phyloP scores from a whole-genome alignment of 2,888 invertebrate genomes.

The Drosophila paramelanica region DNA sequence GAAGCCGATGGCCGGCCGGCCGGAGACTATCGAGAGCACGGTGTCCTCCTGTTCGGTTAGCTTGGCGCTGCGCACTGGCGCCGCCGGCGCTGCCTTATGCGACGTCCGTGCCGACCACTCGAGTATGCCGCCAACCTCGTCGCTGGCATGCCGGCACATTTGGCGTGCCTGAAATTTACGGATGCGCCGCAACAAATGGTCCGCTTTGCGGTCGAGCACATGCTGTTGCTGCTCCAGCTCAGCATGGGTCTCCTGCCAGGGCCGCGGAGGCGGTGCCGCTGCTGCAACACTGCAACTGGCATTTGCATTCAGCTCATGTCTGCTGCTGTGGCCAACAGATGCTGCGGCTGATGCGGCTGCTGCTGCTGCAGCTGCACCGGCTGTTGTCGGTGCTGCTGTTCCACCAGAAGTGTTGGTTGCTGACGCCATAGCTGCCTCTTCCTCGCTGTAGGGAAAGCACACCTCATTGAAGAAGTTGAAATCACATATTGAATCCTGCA shows the following conservation, averaged over 20 bases:
- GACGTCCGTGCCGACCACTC: constrained; percentile 88
- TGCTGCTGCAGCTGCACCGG: background rate
- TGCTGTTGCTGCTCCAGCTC: constrained; percentile 82
- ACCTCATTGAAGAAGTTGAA: constrained; percentile 82
- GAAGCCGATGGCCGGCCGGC: constrained; percentile 70
- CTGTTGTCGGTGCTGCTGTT: constrained; percentile 7
- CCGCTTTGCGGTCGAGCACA: constrained; percentile 89
- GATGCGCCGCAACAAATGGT: constrained; percentile 90
- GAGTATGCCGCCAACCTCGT: constrained; percentile 91
- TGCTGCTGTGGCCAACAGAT: constrained; percentile 6
- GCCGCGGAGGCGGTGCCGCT: constrained; percentile 16
- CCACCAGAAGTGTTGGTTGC: constrained; percentile 11
- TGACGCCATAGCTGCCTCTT: constrained; percentile 35
- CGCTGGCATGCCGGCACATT: constrained; percentile 91
- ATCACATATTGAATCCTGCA: constrained; percentile 82
- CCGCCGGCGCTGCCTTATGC: constrained; percentile 42
- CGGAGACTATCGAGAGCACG: constrained; percentile 71
- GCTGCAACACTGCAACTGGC: constrained; percentile 9
- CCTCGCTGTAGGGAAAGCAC: constrained; percentile 68
- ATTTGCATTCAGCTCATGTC: constrained; percentile 33
- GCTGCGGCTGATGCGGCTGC: background rate
- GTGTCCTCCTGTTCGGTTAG: constrained; percentile 53
- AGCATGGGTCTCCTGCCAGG: constrained; percentile 71
- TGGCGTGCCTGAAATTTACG: constrained; percentile 91
- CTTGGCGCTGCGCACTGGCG: constrained; percentile 52